These are phyloP conservation scores for Drosophila conformis DNA, from an alignment of 2,888 invertebrate genomes.

Conservation along the genomic window DNA sequence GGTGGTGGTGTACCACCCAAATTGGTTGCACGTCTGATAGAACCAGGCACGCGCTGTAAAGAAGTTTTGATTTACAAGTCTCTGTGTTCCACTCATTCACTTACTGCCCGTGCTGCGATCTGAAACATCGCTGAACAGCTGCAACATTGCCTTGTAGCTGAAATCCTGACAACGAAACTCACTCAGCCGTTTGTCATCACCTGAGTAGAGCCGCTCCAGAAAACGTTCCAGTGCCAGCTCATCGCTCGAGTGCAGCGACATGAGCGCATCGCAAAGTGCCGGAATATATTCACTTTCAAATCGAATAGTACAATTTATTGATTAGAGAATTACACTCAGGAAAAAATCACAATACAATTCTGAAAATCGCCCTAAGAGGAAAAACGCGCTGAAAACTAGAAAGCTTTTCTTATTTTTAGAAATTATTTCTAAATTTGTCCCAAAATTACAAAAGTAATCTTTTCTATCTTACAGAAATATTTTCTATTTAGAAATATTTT, in stretches of 20 bases:
- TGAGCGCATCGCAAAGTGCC: slow-evolving; percentile 56
- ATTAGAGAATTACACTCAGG: neutral
- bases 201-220: slow-evolving; percentile 54
- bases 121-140: slow-evolving; percentile 56
- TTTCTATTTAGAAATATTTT: no score
- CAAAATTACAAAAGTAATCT: neutral
- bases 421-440: neutral
- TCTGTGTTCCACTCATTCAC: slow-evolving; percentile 20
- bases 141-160: slow-evolving; percentile 67
- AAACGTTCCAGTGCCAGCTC: slow-evolving; percentile 56
- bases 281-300: slow-evolving; percentile 55
- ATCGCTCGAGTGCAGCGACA: slow-evolving; percentile 48
- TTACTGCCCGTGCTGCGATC: slow-evolving; percentile 63
- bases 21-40: slow-evolving; percentile 94
- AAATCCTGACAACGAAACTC: slow-evolving; percentile 68
- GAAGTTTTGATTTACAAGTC: slow-evolving; percentile 14
- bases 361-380: neutral
- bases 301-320: neutral
- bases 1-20: slow-evolving; percentile 92
- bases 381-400: neutral
- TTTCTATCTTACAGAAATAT: no score
- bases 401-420: neutral
- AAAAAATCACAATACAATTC: neutral
- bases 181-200: slow-evolving; percentile 22
- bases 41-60: slow-evolving; percentile 87